These are phyloP conservation scores for Ceratitis capitata DNA, from an alignment of 1,140 invertebrate species.

Conservation along the genomic window DNA sequence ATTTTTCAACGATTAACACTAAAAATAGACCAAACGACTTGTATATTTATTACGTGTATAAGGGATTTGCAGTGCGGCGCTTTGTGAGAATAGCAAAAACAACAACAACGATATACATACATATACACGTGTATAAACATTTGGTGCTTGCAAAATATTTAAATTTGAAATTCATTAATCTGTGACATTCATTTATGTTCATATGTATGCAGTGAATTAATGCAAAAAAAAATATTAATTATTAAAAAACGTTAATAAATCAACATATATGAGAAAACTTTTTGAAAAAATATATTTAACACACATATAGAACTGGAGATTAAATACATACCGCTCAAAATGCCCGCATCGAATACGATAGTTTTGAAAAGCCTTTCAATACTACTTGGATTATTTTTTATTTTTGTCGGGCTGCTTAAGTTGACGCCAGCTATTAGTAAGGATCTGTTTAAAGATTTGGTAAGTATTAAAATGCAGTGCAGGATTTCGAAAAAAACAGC, in stretches of 20 bases:
- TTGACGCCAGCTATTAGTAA: constrained; percentile 90
- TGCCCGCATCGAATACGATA: constrained; percentile 70
- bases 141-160: not conserved
- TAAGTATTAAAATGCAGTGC: constrained; percentile 69
- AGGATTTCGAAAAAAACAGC: too few species aligned
- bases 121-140: not conserved
- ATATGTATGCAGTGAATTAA: not conserved
- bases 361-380: constrained; percentile 91
- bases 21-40: constrained; percentile 24
- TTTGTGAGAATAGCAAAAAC: not conserved
- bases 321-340: constrained; percentile 42
- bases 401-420: constrained; percentile 94
- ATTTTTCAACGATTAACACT: constrained; percentile 29
- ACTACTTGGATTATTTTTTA: constrained; percentile 92
- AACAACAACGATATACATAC: not conserved
- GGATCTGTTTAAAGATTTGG: constrained; percentile 97
- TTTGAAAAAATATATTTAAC: too few species aligned
- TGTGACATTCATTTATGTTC: too few species aligned
- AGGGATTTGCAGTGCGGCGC: constrained; percentile 23
- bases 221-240: too few species aligned
- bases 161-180: not conserved
- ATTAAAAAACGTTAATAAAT: not conserved
- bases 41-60: constrained; percentile 31
- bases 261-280: not conserved
- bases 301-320: not conserved